Evolutionary conservation across 2,888 invertebrate genomes (phyloP).

Genomic region (Philonicus albiceps): DNA sequence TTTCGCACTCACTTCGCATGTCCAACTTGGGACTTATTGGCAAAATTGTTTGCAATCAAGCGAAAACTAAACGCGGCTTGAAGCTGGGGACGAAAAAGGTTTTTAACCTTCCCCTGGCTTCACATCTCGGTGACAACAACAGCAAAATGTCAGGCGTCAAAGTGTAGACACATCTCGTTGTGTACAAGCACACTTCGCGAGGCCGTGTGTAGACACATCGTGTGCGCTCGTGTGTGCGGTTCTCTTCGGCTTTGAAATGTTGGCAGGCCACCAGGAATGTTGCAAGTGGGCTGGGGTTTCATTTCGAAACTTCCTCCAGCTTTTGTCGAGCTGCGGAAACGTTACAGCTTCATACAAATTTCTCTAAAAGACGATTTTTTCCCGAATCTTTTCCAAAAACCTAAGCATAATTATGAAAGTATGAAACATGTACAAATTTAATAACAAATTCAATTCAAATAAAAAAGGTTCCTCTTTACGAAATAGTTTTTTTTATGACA

Average conservation of each 20-base stretch:
- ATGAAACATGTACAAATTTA: no score
- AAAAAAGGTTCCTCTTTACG: no score
- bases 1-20: background rate
- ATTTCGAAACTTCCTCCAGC: background rate
- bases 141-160: slow-evolving; percentile 31
- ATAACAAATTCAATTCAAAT: no score
- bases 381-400: background rate
- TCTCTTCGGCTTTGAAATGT: background rate
- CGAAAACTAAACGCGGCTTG: background rate
- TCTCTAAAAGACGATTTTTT: background rate
- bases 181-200: background rate
- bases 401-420: background rate
- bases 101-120: background rate
- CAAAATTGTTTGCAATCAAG: background rate
- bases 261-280: background rate
- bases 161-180: slow-evolving; percentile 14
- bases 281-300: background rate
- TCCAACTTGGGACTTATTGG: background rate
- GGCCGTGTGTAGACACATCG: background rate
- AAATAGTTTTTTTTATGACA: no score
- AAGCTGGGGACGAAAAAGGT: background rate
- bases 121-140: background rate
- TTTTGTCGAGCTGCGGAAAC: background rate
- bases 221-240: background rate
- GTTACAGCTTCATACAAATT: background rate